These are phyloP conservation scores for Neoaliturus tenellus DNA, from an alignment of 2,888 invertebrate genomes.

Conservation along the genomic window DNA sequence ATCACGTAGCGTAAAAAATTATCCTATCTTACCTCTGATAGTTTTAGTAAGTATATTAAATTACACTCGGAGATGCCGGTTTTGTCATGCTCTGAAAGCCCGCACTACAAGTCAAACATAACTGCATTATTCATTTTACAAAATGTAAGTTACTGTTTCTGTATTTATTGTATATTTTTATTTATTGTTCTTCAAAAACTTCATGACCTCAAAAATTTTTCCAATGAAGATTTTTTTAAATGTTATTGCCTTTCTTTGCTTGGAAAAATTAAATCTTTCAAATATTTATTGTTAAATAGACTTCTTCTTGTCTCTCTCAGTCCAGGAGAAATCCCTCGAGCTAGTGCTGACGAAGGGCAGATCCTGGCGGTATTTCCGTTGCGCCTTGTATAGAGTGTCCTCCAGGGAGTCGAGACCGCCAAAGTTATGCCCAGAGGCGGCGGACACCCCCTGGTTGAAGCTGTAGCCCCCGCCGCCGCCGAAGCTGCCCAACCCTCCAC, in stretches of 20 bases:
- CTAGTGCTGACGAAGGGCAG: conserved; percentile 25
- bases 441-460: conserved; percentile 57
- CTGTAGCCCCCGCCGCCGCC: conserved; percentile 61
- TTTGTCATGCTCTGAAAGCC: conserved; percentile 25
- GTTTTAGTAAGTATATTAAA: not conserved
- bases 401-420: conserved; percentile 8
- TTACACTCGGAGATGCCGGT: not conserved
- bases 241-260: no score
- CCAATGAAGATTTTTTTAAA: no score
- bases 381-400: conserved; percentile 24
- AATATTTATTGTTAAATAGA: no score
- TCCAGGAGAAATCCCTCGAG: conserved; percentile 16
- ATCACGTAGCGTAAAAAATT: conserved; percentile 7
- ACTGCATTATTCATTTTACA: no score
- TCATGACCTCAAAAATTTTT: no score
- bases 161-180: no score
- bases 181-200: no score
- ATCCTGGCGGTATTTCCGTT: conserved; percentile 30
- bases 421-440: conserved; percentile 63
- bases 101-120: no score
- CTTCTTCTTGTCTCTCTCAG: conserved; percentile 34
- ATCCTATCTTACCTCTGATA: not conserved
- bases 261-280: no score
- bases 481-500: not conserved
- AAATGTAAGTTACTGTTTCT: no score